Evolutionary conservation across 2,888 invertebrate genomes (phyloP).

Genomic region (Criorhina ranunculi): DNA sequence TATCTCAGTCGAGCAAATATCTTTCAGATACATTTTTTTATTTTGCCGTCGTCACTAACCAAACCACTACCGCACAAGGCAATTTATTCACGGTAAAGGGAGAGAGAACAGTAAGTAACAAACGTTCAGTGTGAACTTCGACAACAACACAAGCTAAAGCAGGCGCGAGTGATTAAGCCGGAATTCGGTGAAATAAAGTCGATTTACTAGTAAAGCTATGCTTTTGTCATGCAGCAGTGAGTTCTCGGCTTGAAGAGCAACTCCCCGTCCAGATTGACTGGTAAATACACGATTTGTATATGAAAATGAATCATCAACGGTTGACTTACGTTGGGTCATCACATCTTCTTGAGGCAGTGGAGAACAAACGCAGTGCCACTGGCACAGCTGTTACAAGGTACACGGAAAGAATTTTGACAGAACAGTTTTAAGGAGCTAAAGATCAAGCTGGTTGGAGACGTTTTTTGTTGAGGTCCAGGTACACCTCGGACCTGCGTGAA

Average conservation of each 20-base stretch:
- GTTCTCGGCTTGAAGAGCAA: slow-evolving; percentile 6
- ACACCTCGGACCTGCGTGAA: no score
- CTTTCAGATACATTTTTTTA: slow-evolving; percentile 60
- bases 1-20: slow-evolving; percentile 30
- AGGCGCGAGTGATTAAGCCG: slow-evolving; percentile 62
- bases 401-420: slow-evolving; percentile 49
- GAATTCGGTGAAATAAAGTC: slow-evolving; percentile 68
- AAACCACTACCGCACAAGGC: no score
- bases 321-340: slow-evolving; percentile 39
- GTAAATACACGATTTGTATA: slow-evolving; percentile 47
- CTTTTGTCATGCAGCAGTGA: slow-evolving; percentile 35
- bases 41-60: no score
- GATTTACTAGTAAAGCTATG: slow-evolving; percentile 44
- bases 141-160: slow-evolving; percentile 8
- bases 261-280: slow-evolving; percentile 33
- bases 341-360: slow-evolving; percentile 38
- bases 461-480: slow-evolving; percentile 1
- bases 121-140: slow-evolving; percentile 16
- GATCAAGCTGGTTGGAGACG: no score
- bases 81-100: slow-evolving; percentile 4
- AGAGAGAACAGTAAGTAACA: slow-evolving; percentile 23
- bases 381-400: slow-evolving; percentile 21
- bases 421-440: no score
- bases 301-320: slow-evolving; percentile 72
- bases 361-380: slow-evolving; percentile 20